Conservation (phyloP, 2,888 invertebrate species). For the Meloe dianella region DNA sequence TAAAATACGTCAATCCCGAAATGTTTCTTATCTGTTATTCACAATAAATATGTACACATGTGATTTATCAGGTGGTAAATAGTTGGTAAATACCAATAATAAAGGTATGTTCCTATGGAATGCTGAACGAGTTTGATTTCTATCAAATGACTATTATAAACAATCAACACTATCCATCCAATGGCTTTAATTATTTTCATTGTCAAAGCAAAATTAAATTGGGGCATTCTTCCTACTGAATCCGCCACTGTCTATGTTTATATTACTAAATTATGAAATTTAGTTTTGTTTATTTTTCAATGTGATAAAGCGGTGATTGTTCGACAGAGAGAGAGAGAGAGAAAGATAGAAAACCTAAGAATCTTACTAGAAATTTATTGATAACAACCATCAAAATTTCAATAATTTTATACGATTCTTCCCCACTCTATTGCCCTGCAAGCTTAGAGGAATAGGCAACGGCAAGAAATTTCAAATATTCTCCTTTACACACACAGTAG, state of each 20-base stretch:
- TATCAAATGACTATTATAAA: background rate
- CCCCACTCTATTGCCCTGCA: slow-evolving; percentile 24
- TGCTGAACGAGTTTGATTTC: background rate
- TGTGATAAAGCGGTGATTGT: background rate
- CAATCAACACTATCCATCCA: too few relatives aligned
- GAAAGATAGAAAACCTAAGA: background rate
- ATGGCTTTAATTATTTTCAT: too few relatives aligned
- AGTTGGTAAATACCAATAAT: slow-evolving; percentile 14
- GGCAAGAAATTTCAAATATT: slow-evolving; percentile 23
- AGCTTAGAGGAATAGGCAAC: slow-evolving; percentile 17
- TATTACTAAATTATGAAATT: background rate
- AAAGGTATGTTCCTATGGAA: background rate
- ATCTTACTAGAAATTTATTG: background rate
- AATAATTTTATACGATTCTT: slow-evolving; percentile 13
- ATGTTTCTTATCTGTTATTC: slow-evolving; percentile 22
- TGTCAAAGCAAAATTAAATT: too few relatives aligned
- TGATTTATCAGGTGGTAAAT: slow-evolving; percentile 24
- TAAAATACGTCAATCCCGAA: slow-evolving; percentile 16
- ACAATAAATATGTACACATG: slow-evolving; percentile 23
- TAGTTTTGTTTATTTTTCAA: background rate
- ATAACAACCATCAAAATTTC: background rate
- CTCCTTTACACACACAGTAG: slow-evolving; percentile 22
- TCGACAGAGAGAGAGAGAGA: background rate
- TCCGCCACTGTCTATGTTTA: too few relatives aligned
- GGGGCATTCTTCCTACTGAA: too few relatives aligned